Evolutionary conservation across 2,797 vertebrate species (phyloP), one percentile per base, ranked within the genome.

Genomic region (Buphagus erythrorhynchus): DNA sequence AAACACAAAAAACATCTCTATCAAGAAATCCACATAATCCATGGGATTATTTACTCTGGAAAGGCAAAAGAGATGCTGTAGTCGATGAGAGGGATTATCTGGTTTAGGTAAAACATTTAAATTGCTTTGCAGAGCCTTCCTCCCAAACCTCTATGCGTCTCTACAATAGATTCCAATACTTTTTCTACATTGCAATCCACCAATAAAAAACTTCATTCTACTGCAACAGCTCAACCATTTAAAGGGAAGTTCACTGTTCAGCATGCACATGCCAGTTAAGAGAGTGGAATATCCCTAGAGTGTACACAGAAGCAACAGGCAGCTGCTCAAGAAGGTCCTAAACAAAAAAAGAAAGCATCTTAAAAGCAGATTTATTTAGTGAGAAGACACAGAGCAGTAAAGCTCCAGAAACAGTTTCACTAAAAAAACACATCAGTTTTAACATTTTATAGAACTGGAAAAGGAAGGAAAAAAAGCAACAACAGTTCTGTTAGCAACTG

Each of bases 401-500:
- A 92, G 89, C 86, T 94, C 97, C 95, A 95, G 69, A 24, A 93
- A 45, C 35, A 86, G 80, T 55, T 95, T 72, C 78, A 86, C 88
- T 81, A 93, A 86, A 77, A 86, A 87, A 84, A 93, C n/a, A 15
- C n/a, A 16, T 11, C 15, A 42, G 18, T 55, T 85, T 67, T 15
- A 85, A 84, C 13, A 4, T 52, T 82, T 84, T 28, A 83, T 24
- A 93, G 67, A 48, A 89, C 77, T 68, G 51, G 46, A 51, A 88
- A 86, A 92, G 51, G 75, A 82, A 93, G 38, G 58, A 16, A 84
- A 88, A 51, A 83, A 85, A 89, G 85, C 77, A 91, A 74, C 38
- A 86, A 65, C 94, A 93, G 75, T 92, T 93, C 62, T 76, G 93
- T 96, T 94, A 95, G 96, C 86, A 95, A 90, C 95, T 94, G 93